Percentiles rank a stretch among this genome's conserved stretches.
Conservation (phyloP, 2,888 invertebrate genomes). For the Himalopsyche kuldschensis region DNA sequence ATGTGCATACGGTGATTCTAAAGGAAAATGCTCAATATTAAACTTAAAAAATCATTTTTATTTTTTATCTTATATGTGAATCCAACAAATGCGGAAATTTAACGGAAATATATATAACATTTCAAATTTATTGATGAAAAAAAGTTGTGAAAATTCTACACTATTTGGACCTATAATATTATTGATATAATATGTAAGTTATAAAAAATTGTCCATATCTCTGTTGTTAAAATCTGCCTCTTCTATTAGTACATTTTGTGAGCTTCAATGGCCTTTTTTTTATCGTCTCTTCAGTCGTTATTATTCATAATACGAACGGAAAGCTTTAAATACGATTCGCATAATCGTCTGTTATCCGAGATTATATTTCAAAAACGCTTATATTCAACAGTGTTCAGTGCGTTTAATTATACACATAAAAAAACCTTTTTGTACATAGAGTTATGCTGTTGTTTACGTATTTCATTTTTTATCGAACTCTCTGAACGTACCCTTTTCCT, state of each 20-base stretch:
- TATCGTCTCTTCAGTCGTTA: constrained; percentile 23
- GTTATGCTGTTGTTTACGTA: background rate
- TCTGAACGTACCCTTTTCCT: no score
- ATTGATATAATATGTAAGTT: no score
- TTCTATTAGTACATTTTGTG: background rate
- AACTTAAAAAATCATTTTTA: no score
- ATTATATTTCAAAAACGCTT: constrained; percentile 15
- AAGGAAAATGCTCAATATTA: background rate
- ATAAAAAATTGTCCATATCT: no score
- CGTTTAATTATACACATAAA: background rate
- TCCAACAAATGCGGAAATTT: no score
- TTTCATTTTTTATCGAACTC: background rate
- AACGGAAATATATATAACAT: no score
- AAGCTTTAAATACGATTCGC: constrained; percentile 23
- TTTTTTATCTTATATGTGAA: no score
- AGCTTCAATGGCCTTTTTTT: constrained; percentile 10
- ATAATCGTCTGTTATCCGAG: constrained; percentile 26
- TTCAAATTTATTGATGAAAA: no score
- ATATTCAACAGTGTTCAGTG: background rate
- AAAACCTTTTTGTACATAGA: background rate
- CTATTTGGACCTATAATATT: no score
- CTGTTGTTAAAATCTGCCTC: no score
- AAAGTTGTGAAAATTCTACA: no score
- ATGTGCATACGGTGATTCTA: background rate
- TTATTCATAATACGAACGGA: constrained; percentile 30